Evolutionary conservation across 1,140 invertebrate species (phyloP), one percentile per base, ranked within the genome.

Genomic region (Drosophila tsacasi): DNA sequence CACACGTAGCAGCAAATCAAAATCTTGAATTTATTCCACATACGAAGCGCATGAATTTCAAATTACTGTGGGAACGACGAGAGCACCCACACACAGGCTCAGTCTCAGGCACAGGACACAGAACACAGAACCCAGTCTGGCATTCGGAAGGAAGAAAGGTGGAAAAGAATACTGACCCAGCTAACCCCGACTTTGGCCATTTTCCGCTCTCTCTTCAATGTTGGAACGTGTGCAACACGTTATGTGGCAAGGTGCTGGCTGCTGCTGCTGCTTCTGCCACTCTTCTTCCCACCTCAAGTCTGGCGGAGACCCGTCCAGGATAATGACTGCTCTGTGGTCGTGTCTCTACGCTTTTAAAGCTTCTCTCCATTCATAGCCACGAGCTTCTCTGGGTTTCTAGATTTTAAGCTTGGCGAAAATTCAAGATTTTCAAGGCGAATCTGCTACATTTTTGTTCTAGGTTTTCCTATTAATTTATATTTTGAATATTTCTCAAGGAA

Each of bases 31-130:
- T 91, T 91, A 91, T 91, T 91, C 89, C 89, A 90, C 89, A 91
- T 91, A 90, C 89, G 82, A 91, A 91, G 81, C 89, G 90, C 90
- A 91, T 91, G 89, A 91, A 91, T 91, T 91, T 91, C 89, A 91
- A 91, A 91, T 91, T 91, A 91, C 89, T 91, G 90, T 91, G 89
- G 64, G 84, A 91, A 91, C 69, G 44, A 39, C 12, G 27, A 68
- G 27, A 68, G 47, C 46, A 37, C 17, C 44, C 52, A 67, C 52
- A 44, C n/a, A 57, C 27, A 47, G 40, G 8, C 10, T 12, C 32
- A 30, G 30, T 8, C 30, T 7, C 30, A 30, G 27, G 27, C 30
- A 30, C 30, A 32, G 30, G 30, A 32, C 10, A 12, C 32, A 35
- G 32, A 5, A 35, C 32, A 1, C 32, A 5, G 35, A 5, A 37